Conservation (phyloP, 1,140 invertebrate species). For the Cotesia chilonis region DNA sequence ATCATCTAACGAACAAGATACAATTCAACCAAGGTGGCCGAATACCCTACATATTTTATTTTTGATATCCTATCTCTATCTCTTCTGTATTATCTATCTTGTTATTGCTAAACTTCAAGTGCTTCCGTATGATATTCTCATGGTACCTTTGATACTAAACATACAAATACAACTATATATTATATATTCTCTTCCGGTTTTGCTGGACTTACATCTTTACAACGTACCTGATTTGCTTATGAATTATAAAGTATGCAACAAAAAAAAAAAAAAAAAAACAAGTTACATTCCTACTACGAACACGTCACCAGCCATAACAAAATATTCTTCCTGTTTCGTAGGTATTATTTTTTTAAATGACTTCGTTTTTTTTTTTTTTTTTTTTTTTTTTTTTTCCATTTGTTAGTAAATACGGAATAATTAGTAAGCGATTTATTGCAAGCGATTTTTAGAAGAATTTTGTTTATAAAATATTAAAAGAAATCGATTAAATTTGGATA, state of each 20-base stretch:
- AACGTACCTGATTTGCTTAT: constrained; percentile 32
- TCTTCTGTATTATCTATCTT: constrained; percentile 1
- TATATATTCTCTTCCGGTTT: constrained; percentile 21
- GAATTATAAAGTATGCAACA: constrained; percentile 22
- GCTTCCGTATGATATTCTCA: constrained; percentile 30
- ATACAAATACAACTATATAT: background rate
- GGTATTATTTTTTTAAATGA: background rate
- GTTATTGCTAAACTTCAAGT: constrained; percentile 13
- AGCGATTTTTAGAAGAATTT: too few relatives aligned
- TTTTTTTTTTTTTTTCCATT: background rate
- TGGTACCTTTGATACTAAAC: constrained; percentile 4
- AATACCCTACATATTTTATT: constrained; percentile 5
- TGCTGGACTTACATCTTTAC: constrained; percentile 21
- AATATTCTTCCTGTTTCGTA: background rate
- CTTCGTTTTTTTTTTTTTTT: constrained; percentile 23
- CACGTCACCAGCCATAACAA: constrained; percentile 5
- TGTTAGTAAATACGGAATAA: constrained; percentile 10
- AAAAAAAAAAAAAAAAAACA: background rate
- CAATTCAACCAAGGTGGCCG: background rate
- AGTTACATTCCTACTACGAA: background rate
- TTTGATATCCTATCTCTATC: background rate
- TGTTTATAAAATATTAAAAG: too few relatives aligned
- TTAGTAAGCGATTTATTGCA: too few relatives aligned
- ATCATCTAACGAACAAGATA: constrained; percentile 24
- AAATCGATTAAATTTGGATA: too few relatives aligned